phyloP scores from a whole-genome alignment of 2,888 invertebrate genomes.

The Hydraecia micacea region DNA sequence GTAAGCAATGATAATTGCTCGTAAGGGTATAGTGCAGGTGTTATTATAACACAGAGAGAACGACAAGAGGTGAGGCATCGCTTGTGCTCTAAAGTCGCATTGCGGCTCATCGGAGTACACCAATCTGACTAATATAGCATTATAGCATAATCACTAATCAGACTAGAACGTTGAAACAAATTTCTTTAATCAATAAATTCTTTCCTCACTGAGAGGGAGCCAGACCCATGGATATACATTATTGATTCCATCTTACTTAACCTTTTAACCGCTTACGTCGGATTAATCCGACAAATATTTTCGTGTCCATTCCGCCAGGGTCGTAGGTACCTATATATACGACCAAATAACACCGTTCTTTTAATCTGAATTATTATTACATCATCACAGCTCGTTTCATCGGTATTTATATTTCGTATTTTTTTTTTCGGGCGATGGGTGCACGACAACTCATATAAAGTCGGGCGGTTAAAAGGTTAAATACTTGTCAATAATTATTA shows the following conservation, averaged over 20 bases:
- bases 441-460: no score
- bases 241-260: not conserved
- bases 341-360: no score
- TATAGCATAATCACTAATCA: not conserved
- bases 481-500: not conserved
- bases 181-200: not conserved
- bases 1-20: no score
- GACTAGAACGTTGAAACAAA: not conserved
- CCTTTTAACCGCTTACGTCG: no score
- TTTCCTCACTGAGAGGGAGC: not conserved
- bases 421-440: no score
- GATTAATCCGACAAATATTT: no score
- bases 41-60: not conserved
- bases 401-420: no score
- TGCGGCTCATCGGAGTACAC: not conserved
- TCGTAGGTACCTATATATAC: no score
- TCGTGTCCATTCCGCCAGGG: no score
- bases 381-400: no score
- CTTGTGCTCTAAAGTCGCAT: not conserved
- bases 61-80: not conserved
- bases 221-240: not conserved
- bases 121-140: not conserved
- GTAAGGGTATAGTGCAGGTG: not conserved
- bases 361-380: no score
- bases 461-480: no score